Base-by-base conservation (phyloP, 2,113 vertebrate species). In the Catharus bicknelli region DNA sequence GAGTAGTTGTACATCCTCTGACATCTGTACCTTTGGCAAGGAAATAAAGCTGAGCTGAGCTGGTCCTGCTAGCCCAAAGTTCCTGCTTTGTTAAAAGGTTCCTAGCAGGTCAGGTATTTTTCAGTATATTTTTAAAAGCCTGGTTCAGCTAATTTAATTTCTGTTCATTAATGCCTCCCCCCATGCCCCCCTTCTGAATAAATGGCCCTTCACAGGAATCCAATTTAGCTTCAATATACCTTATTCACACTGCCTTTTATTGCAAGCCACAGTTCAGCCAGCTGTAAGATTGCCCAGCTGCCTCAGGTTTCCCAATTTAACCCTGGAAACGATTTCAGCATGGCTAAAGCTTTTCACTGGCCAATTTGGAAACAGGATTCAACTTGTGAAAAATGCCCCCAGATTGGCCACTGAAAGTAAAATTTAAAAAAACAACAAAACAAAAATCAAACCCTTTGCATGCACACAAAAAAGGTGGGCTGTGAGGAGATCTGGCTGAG, bases 181-280 rank as follows among this genome's bases (percentile, higher is more conserved):
- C 92, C 81, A 83, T 45, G 1, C 95, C 83, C 92, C 87, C 95
- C 95, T 95, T 96, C 95, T 89, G 94, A 97, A 97, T 97, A 97
- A 98, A 97, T 7, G 73, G 92, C 89, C 97, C 96, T 97, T 98
- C 97, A 97, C 97, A 97, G 91, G 81, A 97, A 98, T 98, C 97
- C 97, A 98, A 96, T 98, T 98, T 97, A 98, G 95, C 94, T 96
- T 98, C 97, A 98, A 98, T 98, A 98, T 98, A 97, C 97, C 98
- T 98, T 97, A 98, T 98, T 98, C 98, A 98, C 96, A 94, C 96
- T 95, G 97, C 95, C 96, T 98, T 98, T 98, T 98, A 97, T 97
- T 98, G 96, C 95, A 83, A 96, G 93, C 94, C 95, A 78, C 96
- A 93, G 93, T 97, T 94, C 95, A 95, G 97, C 98, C 97, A 98